phyloP scores from a whole-genome alignment of 92 coral and sea anemone species.

The Actinernus sp. region DNA sequence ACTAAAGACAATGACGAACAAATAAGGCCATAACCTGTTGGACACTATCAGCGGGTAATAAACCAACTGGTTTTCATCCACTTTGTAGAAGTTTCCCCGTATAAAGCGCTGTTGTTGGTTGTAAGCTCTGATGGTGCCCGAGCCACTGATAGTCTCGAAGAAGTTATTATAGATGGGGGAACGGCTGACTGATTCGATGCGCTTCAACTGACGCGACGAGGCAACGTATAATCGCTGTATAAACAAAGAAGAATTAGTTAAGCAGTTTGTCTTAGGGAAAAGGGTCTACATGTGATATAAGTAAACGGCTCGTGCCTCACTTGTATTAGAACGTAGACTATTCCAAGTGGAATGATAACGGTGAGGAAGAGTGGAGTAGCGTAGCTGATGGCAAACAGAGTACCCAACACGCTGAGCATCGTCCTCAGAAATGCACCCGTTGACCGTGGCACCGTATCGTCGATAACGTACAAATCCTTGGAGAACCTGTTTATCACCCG shows the following conservation, averaged over 20 bases:
- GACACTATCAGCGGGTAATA: constrained; percentile 74
- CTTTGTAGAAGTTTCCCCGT: constrained; percentile 80
- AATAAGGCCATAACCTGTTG: too few relatives aligned
- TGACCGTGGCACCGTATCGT: constrained; percentile 72
- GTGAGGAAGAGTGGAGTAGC: constrained; percentile 90
- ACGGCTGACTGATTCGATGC: constrained; percentile 92
- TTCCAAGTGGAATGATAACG: constrained; percentile 73
- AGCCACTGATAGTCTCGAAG: constrained; percentile 88
- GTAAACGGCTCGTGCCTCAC: constrained; percentile 46
- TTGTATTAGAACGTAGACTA: constrained; percentile 81
- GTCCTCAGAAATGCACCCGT: constrained; percentile 58
- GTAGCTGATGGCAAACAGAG: constrained; percentile 81
- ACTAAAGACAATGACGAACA: too few relatives aligned
- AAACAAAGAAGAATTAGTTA: constrained; percentile 1
- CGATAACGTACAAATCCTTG: constrained; percentile 88
- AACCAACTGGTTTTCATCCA: constrained; percentile 91
- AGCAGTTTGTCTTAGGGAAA: neutral
- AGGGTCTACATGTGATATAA: too few relatives aligned
- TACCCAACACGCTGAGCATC: constrained; percentile 67
- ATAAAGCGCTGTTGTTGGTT: constrained; percentile 84
- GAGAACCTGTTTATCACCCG: constrained; percentile 93
- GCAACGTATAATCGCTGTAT: constrained; percentile 82
- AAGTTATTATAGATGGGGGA: constrained; percentile 95
- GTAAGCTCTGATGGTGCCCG: constrained; percentile 85
- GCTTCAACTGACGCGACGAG: constrained; percentile 87